These are phyloP conservation scores for Mantis religiosa DNA, from an alignment of 2,888 invertebrate species.

Conservation along the genomic window DNA sequence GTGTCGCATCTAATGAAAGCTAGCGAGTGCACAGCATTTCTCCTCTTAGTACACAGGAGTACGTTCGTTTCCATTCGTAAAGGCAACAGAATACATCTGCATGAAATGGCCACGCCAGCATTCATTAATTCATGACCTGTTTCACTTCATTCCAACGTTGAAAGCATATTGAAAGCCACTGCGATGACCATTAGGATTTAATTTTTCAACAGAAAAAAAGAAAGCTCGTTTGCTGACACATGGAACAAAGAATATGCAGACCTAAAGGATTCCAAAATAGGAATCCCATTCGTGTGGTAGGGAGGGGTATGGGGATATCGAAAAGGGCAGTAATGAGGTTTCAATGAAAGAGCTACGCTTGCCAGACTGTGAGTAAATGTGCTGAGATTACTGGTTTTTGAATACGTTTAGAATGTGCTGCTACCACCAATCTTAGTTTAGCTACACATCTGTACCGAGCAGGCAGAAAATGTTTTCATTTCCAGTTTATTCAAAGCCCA, in stretches of 20 bases:
- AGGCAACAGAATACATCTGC: no score
- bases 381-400: no score
- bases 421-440: no score
- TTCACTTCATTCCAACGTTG: not conserved
- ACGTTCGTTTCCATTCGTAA: no score
- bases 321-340: not conserved
- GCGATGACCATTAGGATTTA: not conserved
- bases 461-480: no score
- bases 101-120: not conserved
- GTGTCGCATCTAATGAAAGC: no score
- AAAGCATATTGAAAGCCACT: not conserved
- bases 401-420: no score
- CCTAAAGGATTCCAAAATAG: not conserved
- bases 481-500: no score
- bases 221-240: not conserved
- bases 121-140: not conserved
- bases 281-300: not conserved
- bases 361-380: not conserved
- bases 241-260: not conserved
- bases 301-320: not conserved
- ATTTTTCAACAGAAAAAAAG: not conserved
- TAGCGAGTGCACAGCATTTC: no score
- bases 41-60: no score
- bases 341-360: not conserved
- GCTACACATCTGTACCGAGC: no score